Evolutionary conservation across 2,888 invertebrate genomes (phyloP).

Genomic region (Drosophila subsilvestris): DNA sequence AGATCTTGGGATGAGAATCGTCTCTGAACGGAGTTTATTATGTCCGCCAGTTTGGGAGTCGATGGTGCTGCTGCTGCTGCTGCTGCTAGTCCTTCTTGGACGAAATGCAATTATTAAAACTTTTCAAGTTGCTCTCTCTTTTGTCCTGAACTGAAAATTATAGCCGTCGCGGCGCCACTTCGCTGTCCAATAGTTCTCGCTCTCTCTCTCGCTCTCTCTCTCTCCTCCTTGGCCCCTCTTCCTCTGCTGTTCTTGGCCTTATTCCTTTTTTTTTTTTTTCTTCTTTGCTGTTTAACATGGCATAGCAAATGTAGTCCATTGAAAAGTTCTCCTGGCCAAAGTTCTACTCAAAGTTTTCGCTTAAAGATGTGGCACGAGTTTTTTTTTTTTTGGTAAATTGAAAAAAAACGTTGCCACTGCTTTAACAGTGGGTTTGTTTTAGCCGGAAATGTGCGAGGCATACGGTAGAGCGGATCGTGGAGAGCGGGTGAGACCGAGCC

Average conservation of each 20-base stretch:
- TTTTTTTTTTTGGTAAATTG: background rate
- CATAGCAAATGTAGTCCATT: slow-evolving; percentile 65
- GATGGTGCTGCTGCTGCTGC: slow-evolving; percentile 38
- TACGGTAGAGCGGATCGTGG: background rate
- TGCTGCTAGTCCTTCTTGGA: slow-evolving; percentile 26
- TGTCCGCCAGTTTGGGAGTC: slow-evolving; percentile 52
- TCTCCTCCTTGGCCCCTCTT: background rate
- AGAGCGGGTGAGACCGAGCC: slow-evolving; percentile 19
- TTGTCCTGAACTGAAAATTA: slow-evolving; percentile 62
- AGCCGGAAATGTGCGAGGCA: slow-evolving; percentile 51
- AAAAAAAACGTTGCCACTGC: slow-evolving; percentile 19
- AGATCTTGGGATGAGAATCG: slow-evolving; percentile 26
- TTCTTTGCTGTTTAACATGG: slow-evolving; percentile 56
- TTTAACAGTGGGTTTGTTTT: slow-evolving; percentile 27
- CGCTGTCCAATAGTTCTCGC: slow-evolving; percentile 44
- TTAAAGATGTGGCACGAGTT: slow-evolving; percentile 50
- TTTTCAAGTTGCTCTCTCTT: slow-evolving; percentile 48
- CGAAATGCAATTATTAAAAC: slow-evolving; percentile 76
- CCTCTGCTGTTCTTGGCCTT: slow-evolving; percentile 1
- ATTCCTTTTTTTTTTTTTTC: slow-evolving; percentile 3
- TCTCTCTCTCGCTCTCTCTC: slow-evolving; percentile 27
- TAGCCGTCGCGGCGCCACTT: slow-evolving; percentile 54
- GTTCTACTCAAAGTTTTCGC: slow-evolving; percentile 24
- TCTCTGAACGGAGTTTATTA: slow-evolving; percentile 67
- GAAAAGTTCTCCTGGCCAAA: slow-evolving; percentile 18